Conservation (phyloP, 2,888 invertebrate genomes). For the Palloptera scutellata region DNA sequence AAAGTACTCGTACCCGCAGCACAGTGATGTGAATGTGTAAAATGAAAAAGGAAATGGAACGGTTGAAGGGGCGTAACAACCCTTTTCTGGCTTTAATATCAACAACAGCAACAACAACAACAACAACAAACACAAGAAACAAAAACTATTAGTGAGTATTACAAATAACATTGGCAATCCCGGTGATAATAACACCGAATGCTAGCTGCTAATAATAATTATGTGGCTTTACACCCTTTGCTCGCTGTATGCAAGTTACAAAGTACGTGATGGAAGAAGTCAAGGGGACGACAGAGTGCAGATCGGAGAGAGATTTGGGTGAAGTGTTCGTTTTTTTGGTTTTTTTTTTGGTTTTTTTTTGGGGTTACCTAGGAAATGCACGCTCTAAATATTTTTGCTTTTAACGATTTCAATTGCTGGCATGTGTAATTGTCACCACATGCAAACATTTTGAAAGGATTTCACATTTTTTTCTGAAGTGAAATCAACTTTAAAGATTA, state of each 20-base stretch:
- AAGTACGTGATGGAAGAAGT: too few species aligned
- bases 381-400: neutral
- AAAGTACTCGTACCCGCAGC: too few species aligned
- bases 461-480: too few species aligned
- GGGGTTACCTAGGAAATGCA: too few species aligned
- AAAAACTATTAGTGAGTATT: neutral
- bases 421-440: conserved; percentile 38
- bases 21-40: neutral
- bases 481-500: too few species aligned
- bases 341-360: neutral
- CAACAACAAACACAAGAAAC: conserved; percentile 21
- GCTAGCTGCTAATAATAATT: conserved; percentile 42
- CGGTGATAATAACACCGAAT: conserved; percentile 37
- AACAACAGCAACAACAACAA: conserved; percentile 11
- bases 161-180: conserved; percentile 28
- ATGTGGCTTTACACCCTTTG: conserved; percentile 41
- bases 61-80: conserved; percentile 31
- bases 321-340: neutral
- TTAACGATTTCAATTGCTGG: conserved; percentile 18
- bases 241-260: neutral
- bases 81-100: conserved; percentile 20
- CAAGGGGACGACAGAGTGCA: too few species aligned
- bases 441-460: conserved; percentile 27
- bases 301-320: too few species aligned
- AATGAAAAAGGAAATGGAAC: conserved; percentile 29